Conservation (phyloP, 2,113 vertebrate species). For the Sylvietta virens region DNA sequence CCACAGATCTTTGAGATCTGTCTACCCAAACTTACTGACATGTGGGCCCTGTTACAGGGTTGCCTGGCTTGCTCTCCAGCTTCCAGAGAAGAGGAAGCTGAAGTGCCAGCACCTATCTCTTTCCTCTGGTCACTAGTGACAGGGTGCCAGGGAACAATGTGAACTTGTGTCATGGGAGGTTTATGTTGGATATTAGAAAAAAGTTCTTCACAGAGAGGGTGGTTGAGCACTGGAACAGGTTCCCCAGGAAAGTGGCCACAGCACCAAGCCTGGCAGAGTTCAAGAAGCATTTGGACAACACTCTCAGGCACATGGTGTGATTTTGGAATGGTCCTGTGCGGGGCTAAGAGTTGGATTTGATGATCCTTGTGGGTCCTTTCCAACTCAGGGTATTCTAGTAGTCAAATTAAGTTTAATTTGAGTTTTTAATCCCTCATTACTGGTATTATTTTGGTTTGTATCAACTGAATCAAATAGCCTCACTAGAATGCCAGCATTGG, state of each 20-base stretch:
- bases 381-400: background rate
- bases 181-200: background rate
- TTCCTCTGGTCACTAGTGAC: background rate
- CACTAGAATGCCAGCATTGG: background rate
- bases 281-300: background rate
- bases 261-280: background rate
- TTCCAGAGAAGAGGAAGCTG: background rate
- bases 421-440: background rate
- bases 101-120: background rate
- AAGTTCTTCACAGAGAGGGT: background rate
- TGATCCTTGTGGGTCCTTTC: background rate
- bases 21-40: background rate
- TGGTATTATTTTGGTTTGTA: background rate
- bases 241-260: background rate
- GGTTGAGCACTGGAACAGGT: background rate
- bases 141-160: background rate
- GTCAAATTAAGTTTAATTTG: background rate
- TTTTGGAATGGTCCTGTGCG: background rate
- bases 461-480: background rate
- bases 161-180: background rate
- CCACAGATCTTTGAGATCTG: background rate
- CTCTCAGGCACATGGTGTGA: background rate
- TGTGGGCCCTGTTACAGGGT: background rate
- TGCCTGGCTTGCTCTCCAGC: background rate
- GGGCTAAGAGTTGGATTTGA: background rate